A percentile compares a stretch with the other conserved stretches of the same genome.
Evolutionary conservation across 2,113 vertebrate species (phyloP).

Genomic region (Phaethon lepturus): DNA sequence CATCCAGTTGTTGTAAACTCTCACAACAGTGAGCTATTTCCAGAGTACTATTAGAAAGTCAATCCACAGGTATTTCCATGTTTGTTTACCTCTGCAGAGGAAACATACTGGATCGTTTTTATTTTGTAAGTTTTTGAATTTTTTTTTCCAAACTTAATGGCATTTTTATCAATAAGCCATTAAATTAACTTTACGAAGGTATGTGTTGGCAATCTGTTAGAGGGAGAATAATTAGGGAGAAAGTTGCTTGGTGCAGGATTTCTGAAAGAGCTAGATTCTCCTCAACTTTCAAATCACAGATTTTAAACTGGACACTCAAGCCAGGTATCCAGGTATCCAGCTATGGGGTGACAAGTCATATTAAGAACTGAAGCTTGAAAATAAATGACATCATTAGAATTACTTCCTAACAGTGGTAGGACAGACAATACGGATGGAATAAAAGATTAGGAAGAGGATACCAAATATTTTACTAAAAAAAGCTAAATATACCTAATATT

Average conservation of each 20-base stretch:
- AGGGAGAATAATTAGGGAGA: not conserved
- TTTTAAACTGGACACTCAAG: not conserved
- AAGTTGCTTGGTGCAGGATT: not conserved
- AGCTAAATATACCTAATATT: not conserved
- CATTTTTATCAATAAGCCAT: not conserved
- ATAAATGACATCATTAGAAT: not conserved
- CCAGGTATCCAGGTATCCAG: not conserved
- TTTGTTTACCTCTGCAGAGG: not conserved
- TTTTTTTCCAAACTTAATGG: rapidly evolving
- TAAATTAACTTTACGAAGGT: not conserved
- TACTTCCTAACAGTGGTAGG: not conserved
- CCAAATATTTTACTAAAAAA: not conserved
- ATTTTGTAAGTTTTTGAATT: not conserved
- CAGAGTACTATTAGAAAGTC: not conserved
- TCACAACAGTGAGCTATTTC: not conserved
- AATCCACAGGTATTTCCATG: not conserved
- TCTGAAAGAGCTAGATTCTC: not conserved
- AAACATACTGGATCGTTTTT: not conserved
- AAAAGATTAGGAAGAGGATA: not conserved
- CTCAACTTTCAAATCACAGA: not conserved
- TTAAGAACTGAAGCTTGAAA: not conserved
- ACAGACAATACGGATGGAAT: not conserved
- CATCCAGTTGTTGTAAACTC: not conserved
- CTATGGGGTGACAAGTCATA: not conserved
- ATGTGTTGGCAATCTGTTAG: not conserved